Base-by-base conservation (phyloP, 2,888 invertebrate genomes). In the Chydorus sphaericus region DNA sequence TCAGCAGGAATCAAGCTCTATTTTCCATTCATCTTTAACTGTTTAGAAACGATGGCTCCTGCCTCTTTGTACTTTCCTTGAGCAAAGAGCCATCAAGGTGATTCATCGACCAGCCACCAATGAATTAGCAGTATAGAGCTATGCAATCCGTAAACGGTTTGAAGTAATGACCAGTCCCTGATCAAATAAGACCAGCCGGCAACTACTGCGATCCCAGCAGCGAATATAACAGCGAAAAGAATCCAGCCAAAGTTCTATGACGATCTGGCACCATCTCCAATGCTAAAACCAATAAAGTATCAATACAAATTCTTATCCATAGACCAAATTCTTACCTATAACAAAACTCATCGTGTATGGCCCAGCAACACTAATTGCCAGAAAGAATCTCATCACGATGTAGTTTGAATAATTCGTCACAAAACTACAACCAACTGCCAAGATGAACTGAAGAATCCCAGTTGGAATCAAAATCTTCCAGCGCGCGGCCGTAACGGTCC, bases 1-100 rank as follows among this genome's bases (percentile, higher is more conserved):
- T 71, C 72, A 0, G 71, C 69, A 59, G 74, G 72, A 28, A 61
- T 48, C 52, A 39, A 38, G n/a, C 59, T 33, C 14, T 57, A 58
- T n/a, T 20, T 30, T 23, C 55, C 51, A 16, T 38, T 44, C 23
- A 26, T 23, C 1, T 26, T 44, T 14, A 44, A n/a, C 44, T 81
- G 88, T 65, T 77, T 83, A 62, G 80, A 76, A 4, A 87, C 77
- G 59, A 89, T 85, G 10, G 76, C 75, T 0, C 87, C 77, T 0
- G 88, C 82, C 69, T 88, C 84, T 52, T 76, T 75, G 0, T 77
- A 72, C 49, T 81, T 75, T 1, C 87, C 88, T 66, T 88, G 85
- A 33, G 82, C 80, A 88, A 89, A 89, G 7, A 89, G 69, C 89
- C 89, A 90, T 16, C 88, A 76, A 0, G 88, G 87, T 7, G 88